Evolutionary conservation across 2,797 vertebrate genomes (phyloP), one percentile per base, ranked within the genome.

Genomic region (Potorous gilbertii): DNA sequence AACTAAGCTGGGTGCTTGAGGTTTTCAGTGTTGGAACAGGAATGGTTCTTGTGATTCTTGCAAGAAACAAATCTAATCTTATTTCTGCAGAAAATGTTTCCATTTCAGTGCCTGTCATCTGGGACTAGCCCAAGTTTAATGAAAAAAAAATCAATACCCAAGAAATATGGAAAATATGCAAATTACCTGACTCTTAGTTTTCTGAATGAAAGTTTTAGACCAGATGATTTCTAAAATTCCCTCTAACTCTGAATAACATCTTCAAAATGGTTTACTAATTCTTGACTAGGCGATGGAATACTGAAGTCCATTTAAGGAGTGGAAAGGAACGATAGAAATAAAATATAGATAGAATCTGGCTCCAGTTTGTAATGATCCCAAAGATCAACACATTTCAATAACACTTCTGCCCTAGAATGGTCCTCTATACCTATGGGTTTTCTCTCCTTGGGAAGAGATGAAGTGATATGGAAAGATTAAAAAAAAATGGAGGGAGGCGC

Each of bases 151-250:
- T 56, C 55, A 90, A 57, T 18, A 56, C 0, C 0, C 0, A 31
- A 46, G 2, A 1, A 59, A 3, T 0, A 6, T 8, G 11, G 90
- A 56, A 14, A 0, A 2, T 46, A 2, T 0, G 0, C 0, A 0
- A 56, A 46, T 46, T 55, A 66, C 12, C 24, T 31, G 10, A 59
- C 28, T 34, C 4, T 66, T 0, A 4, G 12, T 66, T 34, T 66
- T 34, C 59, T 66, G 3, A 62, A 62, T 62, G 59, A 66, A 66
- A 31, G 31, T 66, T 34, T 66, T 66, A 66, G 59, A 66, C 13
- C 4, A n/a, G 59, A 16, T 66, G 59, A 66, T 62, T 62, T 62
- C 59, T 62, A 34, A 62, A 34, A 62, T 66, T 16, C 4, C 59
- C 31, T 66, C 24, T n/a, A 66, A 66, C 57, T 59, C 28, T 59